These are phyloP conservation scores for Prenolepis imparis DNA, from an alignment of 2,888 invertebrate species.

Conservation along the genomic window DNA sequence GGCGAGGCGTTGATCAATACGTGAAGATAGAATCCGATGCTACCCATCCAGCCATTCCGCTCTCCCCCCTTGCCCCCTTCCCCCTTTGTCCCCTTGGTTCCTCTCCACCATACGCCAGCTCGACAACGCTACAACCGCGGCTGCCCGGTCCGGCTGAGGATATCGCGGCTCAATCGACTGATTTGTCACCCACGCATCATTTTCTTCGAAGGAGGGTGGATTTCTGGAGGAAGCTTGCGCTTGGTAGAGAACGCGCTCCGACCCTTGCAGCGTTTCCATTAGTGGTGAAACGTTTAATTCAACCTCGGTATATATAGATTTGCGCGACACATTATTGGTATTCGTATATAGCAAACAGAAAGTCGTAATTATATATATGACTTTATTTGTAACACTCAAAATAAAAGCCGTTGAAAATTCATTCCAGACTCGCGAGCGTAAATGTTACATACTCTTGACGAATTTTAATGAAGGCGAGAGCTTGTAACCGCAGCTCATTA, in stretches of 20 bases:
- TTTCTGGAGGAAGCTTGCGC: slow-evolving; percentile 30
- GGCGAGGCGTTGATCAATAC: slow-evolving; percentile 86
- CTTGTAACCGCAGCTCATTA: background rate
- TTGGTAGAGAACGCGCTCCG: slow-evolving; percentile 17
- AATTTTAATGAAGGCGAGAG: slow-evolving; percentile 13
- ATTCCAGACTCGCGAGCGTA: background rate
- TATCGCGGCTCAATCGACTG: slow-evolving; percentile 84
- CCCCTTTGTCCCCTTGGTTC: slow-evolving; percentile 59
- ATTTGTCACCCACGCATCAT: slow-evolving; percentile 85
- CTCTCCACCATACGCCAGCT: slow-evolving; percentile 66
- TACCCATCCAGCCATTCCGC: slow-evolving; percentile 81
- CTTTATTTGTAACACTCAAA: background rate
- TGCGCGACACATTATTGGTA: background rate
- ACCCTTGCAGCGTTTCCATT: slow-evolving; percentile 34
- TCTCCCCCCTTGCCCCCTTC: slow-evolving; percentile 59
- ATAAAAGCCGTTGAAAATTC: background rate
- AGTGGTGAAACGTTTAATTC: slow-evolving; percentile 30
- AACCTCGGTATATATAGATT: background rate
- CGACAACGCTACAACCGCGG: slow-evolving; percentile 74
- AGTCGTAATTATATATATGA: background rate
- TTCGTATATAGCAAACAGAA: background rate
- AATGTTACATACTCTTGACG: slow-evolving; percentile 3
- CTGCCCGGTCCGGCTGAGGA: slow-evolving; percentile 80
- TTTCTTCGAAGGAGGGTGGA: slow-evolving; percentile 76
- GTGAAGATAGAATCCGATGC: slow-evolving; percentile 86